Conservation (phyloP, 2,888 invertebrate genomes). For the Pocota personata region DNA sequence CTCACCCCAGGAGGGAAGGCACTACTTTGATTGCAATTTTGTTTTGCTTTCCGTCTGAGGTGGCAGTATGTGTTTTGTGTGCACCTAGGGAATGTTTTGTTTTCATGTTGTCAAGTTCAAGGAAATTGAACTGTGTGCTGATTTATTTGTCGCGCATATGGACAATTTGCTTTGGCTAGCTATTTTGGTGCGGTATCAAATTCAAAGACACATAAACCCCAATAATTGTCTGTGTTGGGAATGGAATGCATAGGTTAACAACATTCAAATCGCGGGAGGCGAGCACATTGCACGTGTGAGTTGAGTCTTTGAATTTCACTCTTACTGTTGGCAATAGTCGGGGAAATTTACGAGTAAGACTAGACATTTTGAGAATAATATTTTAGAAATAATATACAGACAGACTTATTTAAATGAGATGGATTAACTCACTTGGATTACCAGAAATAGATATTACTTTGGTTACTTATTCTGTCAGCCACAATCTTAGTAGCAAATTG, state of each 20-base stretch:
- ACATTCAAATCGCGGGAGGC: slow-evolving; percentile 53
- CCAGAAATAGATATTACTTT: too few species aligned
- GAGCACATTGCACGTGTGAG: neutral
- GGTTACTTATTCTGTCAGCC: too few species aligned
- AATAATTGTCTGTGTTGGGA: slow-evolving; percentile 23
- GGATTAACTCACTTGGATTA: too few species aligned
- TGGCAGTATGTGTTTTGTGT: slow-evolving; percentile 6
- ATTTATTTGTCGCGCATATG: slow-evolving; percentile 52
- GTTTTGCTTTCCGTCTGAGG: slow-evolving; percentile 24
- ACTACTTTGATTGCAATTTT: slow-evolving; percentile 20
- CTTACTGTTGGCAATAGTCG: neutral
- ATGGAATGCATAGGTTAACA: slow-evolving; percentile 66
- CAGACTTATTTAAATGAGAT: too few species aligned
- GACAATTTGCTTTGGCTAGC: slow-evolving; percentile 35
- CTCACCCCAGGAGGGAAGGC: slow-evolving; percentile 52
- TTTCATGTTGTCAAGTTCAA: slow-evolving; percentile 66
- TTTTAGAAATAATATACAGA: too few species aligned
- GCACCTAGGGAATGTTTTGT: slow-evolving; percentile 62
- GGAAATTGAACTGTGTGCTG: slow-evolving; percentile 58
- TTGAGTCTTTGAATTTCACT: neutral
- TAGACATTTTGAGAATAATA: too few species aligned
- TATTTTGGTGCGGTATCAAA: slow-evolving; percentile 34
- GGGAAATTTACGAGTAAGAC: too few species aligned
- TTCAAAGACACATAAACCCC: slow-evolving; percentile 57
- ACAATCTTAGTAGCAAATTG: too few species aligned